Base-by-base conservation (phyloP, 1,140 invertebrate species). In the Meloidogyne chitwoodi region DNA sequence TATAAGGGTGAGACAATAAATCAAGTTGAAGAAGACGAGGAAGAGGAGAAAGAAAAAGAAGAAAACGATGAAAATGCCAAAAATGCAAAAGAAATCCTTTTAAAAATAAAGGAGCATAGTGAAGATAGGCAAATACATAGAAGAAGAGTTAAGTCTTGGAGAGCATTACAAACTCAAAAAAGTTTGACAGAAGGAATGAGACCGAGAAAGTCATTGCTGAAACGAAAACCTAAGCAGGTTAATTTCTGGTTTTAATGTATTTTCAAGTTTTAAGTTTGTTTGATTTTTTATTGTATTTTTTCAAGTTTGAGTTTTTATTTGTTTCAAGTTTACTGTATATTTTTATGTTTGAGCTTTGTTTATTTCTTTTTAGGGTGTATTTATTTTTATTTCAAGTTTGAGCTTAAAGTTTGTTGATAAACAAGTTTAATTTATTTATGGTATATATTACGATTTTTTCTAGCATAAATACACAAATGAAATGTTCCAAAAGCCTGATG, bases 11-110 rank as follows among this genome's bases (percentile, higher is more conserved):
- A 38, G 10, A 10, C 8, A 38, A 10, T 8, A 38, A 10, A 38
- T 38, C 3, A 38, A 38, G 34, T 10, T 38, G 34, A 38, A 6
- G 34, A 38, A 31, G 83, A 86, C 38, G 86, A 85, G 34, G 75
- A 81, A 61, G 80, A 85, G 78, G 76, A 86, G 12, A 77, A 81
- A 66, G 78, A 85, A 75, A 73, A 77, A 27, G 73, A 83, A 56
- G 74, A 81, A 75, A 77, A 89, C 63, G 82, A 80, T 31, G 34
- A 71, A 24, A 72, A 38, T 48, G 24, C 24, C n/a, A 27, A 79
- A 31, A 14, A 24, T 63, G 41, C 24, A 29, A 73, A 72, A 26
- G 16, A 70, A 26, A 12, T 22, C 27, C 24, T 29, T 31, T 26
- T 12, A 70, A 19, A 44, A n/a, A 34, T 16, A 27, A 44, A 38